Base-by-base conservation (phyloP, 2,888 invertebrate species). In the Andrena flavipes region DNA sequence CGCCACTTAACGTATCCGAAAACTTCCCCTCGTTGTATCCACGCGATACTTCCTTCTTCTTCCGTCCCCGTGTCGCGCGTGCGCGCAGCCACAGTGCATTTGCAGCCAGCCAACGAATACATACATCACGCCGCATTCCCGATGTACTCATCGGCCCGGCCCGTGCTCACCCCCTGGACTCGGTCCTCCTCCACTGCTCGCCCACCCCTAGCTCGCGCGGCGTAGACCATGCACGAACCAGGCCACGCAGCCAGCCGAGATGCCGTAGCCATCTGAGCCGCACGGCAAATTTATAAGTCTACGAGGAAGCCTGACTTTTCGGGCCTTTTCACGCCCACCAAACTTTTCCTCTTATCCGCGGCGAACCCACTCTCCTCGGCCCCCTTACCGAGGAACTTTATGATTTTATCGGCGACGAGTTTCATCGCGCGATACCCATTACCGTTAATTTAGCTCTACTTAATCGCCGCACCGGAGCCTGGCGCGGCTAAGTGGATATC, bases 351-450 rank as follows among this genome's bases (percentile, higher is more conserved):
- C 76, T 79, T 80, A 84, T 78, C 80, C 73, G 60, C 69, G 54
- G 71, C 74, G 51, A 67, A 30, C 30, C 42, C 33, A 35, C n/a
- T 8, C 13, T 20, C 26, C 49, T 6, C 68, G 23, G 23, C 16
- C 35, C n/a, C 51, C 23, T 0, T 56, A 49, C 62, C 80, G 35
- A 59, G 65, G 86, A 88, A 91, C 87, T 91, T 91, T 87, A 90
- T 91, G 91, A 91, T 91, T 91, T 91, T 89, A 91, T 91, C 90
- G 90, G 87, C 86, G 81, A 62, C 69, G 82, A 81, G 72, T 79
- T 82, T 85, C 84, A 82, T 83, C 85, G 84, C 81, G 82, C 87
- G 86, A 86, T 82, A 85, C 85, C 88, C 91, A 89, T 91, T 90
- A 89, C 87, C 84, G 88, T 90, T 91, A 90, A 90, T 90, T 90